A percentile compares a stretch with the other conserved stretches of the same genome.
These are phyloP conservation scores for Schizaphis graminum DNA, from an alignment of 2,888 invertebrate genomes.

Conservation along the genomic window DNA sequence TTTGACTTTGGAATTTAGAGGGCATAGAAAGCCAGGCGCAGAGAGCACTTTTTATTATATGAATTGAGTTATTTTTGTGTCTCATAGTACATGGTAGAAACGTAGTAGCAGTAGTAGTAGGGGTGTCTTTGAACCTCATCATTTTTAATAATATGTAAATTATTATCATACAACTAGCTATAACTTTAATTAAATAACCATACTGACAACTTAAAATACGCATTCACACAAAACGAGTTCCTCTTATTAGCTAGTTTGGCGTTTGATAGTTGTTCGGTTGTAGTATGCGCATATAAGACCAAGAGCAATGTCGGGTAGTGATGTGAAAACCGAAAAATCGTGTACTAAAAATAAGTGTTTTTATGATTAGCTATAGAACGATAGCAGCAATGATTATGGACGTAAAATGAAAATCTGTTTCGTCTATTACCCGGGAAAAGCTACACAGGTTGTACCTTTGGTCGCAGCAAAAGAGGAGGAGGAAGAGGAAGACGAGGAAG, in stretches of 20 bases:
- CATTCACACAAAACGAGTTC: not conserved
- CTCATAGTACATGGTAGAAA: not conserved
- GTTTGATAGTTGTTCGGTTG: not conserved
- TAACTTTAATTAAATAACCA: not conserved
- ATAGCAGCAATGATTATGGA: slow-evolving; percentile 28
- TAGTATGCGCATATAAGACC: not conserved
- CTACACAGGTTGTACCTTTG: slow-evolving; percentile 15
- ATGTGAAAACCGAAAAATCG: not conserved
- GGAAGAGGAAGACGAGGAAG: not conserved
- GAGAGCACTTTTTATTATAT: not conserved
- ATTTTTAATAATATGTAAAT: too few relatives aligned
- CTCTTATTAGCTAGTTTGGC: not conserved
- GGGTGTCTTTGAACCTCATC: too few relatives aligned
- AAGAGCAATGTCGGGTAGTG: not conserved
- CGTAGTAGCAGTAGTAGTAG: not conserved
- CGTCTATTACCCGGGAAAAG: slow-evolving; percentile 62
- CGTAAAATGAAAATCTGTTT: slow-evolving; percentile 62
- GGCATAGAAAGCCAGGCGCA: not conserved
- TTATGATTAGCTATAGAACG: slow-evolving; percentile 2
- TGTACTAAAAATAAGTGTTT: not conserved
- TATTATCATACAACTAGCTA: too few relatives aligned
- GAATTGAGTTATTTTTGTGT: not conserved
- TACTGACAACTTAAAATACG: not conserved
- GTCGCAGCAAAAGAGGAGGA: not conserved
- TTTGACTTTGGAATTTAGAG: not conserved